Base-by-base conservation (phyloP, 2,888 invertebrate genomes). In the Lissonota sp. region DNA sequence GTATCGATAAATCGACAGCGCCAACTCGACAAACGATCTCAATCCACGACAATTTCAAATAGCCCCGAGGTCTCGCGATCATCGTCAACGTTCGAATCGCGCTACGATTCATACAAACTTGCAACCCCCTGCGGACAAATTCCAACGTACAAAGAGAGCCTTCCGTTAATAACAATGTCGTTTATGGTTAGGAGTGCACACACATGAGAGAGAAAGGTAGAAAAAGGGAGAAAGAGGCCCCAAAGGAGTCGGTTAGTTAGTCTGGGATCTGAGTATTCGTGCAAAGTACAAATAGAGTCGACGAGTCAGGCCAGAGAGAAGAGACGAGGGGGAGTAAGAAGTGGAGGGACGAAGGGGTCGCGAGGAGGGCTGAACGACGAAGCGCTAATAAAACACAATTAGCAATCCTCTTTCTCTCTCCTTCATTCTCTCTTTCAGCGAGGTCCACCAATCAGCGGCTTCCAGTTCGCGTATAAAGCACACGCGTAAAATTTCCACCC, bases 341-440 rank as follows among this genome's bases (percentile, higher is more conserved):
- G 44, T 44, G 53, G 14, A 14, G 53, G n/a, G n/a, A n/a, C n/a
- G n/a, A n/a, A n/a, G n/a, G n/a, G n/a, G n/a, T n/a, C n/a, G 51
- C 74, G 66, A 83, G 58, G 63, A 72, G 75, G 80, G 77, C 69
- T 77, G 69, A 73, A 80, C 67, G 58, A 58, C 57, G 49, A 63
- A 83, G 85, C 85, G 87, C 90, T 90, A 91, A 91, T 91, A 92
- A 92, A 92, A 91, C 90, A 91, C 91, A 91, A 92, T 92, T 92
- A 91, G 90, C 88, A 85, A 84, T 83, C 86, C 83, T 85, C 62
- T 62, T 74, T 74, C 73, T 42, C 40, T 12, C 49, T 51, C 53
- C 51, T 40, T 60, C 39, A n/a, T 49, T 12, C 26, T 49, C 40
- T 60, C 44, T 42, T 12, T 12, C 37, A 46, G 57, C 40, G 82